phyloP scores from a whole-genome alignment of 2,113 vertebrate species.

The Sclerurus mexicanus region DNA sequence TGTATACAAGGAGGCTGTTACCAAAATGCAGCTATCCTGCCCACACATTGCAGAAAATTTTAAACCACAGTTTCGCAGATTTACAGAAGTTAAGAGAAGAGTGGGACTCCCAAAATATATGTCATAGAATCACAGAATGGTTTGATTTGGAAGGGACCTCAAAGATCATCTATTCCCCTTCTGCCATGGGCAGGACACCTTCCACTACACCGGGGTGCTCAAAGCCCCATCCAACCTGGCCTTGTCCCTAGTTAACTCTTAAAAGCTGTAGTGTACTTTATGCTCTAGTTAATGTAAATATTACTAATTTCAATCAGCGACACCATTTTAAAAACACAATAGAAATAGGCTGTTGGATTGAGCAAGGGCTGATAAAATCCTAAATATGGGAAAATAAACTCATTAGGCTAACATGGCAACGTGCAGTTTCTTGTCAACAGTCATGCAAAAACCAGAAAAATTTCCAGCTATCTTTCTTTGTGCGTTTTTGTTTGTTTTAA shows the following conservation, averaged over 20 bases:
- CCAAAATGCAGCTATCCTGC: not conserved
- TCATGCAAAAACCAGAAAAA: conserved; percentile 57
- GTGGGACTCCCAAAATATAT: not conserved
- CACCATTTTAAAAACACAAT: not conserved
- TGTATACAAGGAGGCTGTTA: not conserved
- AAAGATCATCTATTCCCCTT: not conserved
- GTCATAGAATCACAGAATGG: not conserved
- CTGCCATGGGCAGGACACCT: not conserved
- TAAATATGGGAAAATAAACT: not conserved
- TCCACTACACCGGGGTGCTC: not conserved
- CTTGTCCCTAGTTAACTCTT: not conserved
- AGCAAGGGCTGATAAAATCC: not conserved
- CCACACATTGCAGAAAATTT: not conserved
- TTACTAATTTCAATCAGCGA: not conserved
- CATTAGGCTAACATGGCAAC: conserved; percentile 16
- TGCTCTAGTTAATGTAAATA: not conserved
- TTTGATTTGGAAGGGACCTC: not conserved
- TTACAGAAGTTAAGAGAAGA: not conserved
- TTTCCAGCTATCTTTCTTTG: conserved; percentile 22
- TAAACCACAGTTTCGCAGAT: not conserved
- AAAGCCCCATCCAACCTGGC: not conserved
- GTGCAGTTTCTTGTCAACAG: conserved; percentile 47
- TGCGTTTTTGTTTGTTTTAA: conserved; percentile 62
- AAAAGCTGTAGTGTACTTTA: not conserved
- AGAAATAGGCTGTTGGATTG: not conserved